Evolutionary conservation across 2,888 invertebrate genomes (phyloP).

Genomic region (Petrophora chlorosata): DNA sequence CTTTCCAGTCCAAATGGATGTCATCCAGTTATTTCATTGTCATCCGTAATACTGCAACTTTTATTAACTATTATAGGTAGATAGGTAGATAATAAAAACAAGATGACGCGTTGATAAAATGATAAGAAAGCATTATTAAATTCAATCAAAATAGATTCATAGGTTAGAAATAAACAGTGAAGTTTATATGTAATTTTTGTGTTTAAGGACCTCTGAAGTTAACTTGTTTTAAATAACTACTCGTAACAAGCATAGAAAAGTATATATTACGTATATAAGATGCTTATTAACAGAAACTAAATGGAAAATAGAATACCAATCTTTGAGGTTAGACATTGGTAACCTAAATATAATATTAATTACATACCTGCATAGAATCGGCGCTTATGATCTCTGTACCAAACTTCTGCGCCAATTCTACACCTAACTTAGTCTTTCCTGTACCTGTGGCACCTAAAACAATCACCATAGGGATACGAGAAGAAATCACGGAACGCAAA

Average conservation of each 20-base stretch:
- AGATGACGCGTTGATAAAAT: too few relatives aligned
- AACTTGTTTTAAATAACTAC: too few relatives aligned
- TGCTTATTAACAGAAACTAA: neutral
- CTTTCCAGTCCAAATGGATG: too few relatives aligned
- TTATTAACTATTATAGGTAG: too few relatives aligned
- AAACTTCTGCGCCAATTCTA: conserved; percentile 94
- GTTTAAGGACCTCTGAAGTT: too few relatives aligned
- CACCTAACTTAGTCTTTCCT: conserved; percentile 97
- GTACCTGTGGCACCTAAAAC: conserved; percentile 98
- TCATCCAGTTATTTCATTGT: too few relatives aligned
- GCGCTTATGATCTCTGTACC: conserved; percentile 97
- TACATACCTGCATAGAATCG: conserved; percentile 98
- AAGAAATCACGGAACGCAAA: conserved; percentile 65
- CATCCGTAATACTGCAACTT: too few relatives aligned
- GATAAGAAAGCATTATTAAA: too few relatives aligned
- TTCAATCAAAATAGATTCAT: too few relatives aligned
- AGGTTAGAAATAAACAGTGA: too few relatives aligned
- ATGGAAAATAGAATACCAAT: neutral
- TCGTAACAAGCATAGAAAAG: neutral
- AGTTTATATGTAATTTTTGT: too few relatives aligned
- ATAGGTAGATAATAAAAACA: too few relatives aligned
- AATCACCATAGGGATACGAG: conserved; percentile 89
- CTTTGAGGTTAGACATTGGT: conserved; percentile 60
- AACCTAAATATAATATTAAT: conserved; percentile 2
- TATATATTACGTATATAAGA: neutral